A percentile compares a stretch with the other conserved stretches of the same genome.
phyloP scores from a whole-genome alignment of 1,140 invertebrate species.

The Battus philenor region DNA sequence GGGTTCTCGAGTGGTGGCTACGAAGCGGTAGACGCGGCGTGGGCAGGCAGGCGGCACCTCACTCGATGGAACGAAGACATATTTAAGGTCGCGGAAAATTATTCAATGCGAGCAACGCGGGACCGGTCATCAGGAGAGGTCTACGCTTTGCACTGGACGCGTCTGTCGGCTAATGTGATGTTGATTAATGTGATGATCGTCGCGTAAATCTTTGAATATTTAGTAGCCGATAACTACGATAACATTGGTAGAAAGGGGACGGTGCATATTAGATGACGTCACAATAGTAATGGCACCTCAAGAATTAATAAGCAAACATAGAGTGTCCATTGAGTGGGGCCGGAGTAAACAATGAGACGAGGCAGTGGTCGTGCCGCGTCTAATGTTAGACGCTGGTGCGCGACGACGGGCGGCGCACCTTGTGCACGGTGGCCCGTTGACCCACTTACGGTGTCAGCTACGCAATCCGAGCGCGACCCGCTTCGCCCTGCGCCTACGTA shows the following conservation, averaged over 20 bases:
- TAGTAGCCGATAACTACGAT: too few relatives aligned
- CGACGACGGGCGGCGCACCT: constrained; percentile 24
- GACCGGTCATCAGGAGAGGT: too few relatives aligned
- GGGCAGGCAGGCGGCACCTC: too few relatives aligned
- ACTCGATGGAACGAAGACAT: too few relatives aligned
- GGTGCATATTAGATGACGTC: neutral
- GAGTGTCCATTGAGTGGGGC: constrained; percentile 5
- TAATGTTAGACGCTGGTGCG: constrained; percentile 7
- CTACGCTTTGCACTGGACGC: too few relatives aligned
- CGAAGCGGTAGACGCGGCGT: too few relatives aligned
- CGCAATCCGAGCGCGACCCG: constrained; percentile 66
- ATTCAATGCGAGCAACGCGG: too few relatives aligned
- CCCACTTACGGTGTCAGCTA: constrained; percentile 66
- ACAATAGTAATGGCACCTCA: constrained; percentile 2
- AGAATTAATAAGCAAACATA: constrained; percentile 11
- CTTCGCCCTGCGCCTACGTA: constrained; percentile 37
- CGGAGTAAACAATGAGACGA: constrained; percentile 7
- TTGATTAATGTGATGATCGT: too few relatives aligned
- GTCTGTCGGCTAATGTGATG: too few relatives aligned
- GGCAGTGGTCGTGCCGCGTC: constrained; percentile 3
- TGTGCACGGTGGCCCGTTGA: constrained; percentile 61
- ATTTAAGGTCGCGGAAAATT: too few relatives aligned
- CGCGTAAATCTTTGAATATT: neutral
- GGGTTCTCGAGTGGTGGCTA: too few relatives aligned
- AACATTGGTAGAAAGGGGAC: too few relatives aligned